Evolutionary conservation across 2,797 vertebrate species (phyloP).

Genomic region (Manis pentadactyla): DNA sequence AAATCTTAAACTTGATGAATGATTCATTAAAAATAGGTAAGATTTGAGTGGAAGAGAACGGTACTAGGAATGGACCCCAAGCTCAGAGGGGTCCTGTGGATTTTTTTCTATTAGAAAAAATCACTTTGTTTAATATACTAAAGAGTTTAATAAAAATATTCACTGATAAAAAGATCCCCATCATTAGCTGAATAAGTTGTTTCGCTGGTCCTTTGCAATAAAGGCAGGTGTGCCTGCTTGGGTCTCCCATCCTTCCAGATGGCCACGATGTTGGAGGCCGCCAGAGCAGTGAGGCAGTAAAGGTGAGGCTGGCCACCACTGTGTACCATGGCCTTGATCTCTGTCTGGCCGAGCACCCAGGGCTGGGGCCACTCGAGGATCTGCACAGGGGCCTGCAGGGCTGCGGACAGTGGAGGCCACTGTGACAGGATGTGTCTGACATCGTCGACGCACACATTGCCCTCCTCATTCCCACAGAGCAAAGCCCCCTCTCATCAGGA

Average conservation of each 20-base stretch:
- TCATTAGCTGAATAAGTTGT: conserved; percentile 7
- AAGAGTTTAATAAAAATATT: conserved; percentile 73
- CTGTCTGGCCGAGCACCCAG: conserved; percentile 74
- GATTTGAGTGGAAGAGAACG: not conserved
- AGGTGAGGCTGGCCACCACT: conserved; percentile 90
- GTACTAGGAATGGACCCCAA: not conserved
- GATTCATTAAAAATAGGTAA: not conserved
- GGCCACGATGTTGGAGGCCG: conserved; percentile 94
- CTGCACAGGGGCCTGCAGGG: conserved; percentile 89
- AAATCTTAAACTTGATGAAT: not conserved
- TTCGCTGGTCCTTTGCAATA: not conserved
- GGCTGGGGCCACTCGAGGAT: conserved; percentile 93
- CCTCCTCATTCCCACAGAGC: conserved; percentile 94
- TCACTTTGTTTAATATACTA: not conserved
- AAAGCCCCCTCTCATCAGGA: conserved; percentile 86
- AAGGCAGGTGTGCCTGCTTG: not conserved
- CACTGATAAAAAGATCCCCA: not conserved
- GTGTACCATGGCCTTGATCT: conserved; percentile 91
- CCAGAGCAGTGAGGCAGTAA: conserved; percentile 94
- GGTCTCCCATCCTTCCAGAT: conserved; percentile 91
- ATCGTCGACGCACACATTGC: conserved; percentile 94
- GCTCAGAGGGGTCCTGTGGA: not conserved
- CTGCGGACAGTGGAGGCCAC: conserved; percentile 67
- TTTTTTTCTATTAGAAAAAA: not conserved
- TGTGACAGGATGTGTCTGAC: conserved; percentile 84